phyloP scores from a whole-genome alignment of 2,888 invertebrate species.

The Perdita meconis region DNA sequence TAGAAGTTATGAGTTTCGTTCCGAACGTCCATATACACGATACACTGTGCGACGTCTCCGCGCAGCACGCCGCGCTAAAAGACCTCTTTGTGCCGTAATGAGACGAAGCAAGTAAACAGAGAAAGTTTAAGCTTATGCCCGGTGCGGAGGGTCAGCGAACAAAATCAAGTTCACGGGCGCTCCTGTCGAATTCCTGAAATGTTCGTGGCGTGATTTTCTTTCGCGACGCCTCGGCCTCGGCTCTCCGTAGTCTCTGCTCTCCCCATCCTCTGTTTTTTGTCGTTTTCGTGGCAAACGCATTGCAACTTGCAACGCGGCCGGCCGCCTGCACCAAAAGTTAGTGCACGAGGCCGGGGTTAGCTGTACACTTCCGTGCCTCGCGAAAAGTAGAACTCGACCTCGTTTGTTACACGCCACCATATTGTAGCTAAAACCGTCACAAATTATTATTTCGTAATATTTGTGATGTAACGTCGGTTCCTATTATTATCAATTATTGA shows the following conservation, averaged over 20 bases:
- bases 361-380: slow-evolving; percentile 46
- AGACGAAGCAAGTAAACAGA: slow-evolving; percentile 4
- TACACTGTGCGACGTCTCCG: no score
- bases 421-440: slow-evolving; percentile 42
- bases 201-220: slow-evolving; percentile 44
- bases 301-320: slow-evolving; percentile 7
- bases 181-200: slow-evolving; percentile 51
- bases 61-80: neutral
- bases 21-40: no score
- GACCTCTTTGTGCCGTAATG: slow-evolving; percentile 36
- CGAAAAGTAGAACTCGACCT: slow-evolving; percentile 59
- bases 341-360: slow-evolving; percentile 13
- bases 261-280: slow-evolving; percentile 21
- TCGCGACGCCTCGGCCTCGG: no score
- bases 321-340: slow-evolving; percentile 44
- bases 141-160: slow-evolving; percentile 37
- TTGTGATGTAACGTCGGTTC: slow-evolving; percentile 31
- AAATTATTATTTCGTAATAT: slow-evolving; percentile 53
- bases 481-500: neutral
- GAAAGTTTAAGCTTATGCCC: slow-evolving; percentile 49
- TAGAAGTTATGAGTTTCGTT: no score
- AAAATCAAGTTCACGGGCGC: slow-evolving; percentile 61
- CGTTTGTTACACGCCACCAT: slow-evolving; percentile 40
- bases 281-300: neutral
- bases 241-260: neutral